These are phyloP conservation scores for Pollimyrus isidori DNA, from an alignment of 2,113 vertebrate genomes.

Conservation along the genomic window DNA sequence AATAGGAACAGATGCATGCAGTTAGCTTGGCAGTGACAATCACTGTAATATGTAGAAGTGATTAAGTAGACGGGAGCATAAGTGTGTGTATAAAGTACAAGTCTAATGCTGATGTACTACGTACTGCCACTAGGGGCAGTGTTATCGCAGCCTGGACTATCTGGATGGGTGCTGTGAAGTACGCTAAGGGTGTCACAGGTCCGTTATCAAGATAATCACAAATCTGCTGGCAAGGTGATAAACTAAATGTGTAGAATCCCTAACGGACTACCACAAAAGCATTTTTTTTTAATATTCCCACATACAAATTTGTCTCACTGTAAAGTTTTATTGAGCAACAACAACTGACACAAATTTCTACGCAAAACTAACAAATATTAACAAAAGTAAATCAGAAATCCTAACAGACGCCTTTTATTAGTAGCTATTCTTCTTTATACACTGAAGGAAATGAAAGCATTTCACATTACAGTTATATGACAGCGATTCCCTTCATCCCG, in stretches of 20 bases:
- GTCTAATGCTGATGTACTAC: background rate
- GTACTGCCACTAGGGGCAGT: background rate
- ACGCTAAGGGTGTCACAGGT: background rate
- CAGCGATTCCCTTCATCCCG: background rate
- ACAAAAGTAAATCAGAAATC: background rate
- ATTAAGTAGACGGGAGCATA: background rate
- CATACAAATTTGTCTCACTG: background rate
- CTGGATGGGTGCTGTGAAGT: background rate
- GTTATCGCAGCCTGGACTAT: background rate
- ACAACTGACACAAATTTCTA: background rate
- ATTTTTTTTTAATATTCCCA: background rate
- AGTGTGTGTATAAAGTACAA: background rate
- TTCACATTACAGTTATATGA: background rate
- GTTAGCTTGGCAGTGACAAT: background rate
- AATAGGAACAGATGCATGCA: background rate
- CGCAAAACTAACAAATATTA: conserved; percentile 4
- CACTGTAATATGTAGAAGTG: background rate
- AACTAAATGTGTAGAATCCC: background rate
- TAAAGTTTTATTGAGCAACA: conserved; percentile 5
- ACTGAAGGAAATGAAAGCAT: background rate
- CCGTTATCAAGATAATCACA: background rate
- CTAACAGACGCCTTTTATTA: background rate
- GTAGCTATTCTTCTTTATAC: background rate
- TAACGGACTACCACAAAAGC: background rate
- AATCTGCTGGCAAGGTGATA: background rate